phyloP scores from a whole-genome alignment of 2,113 vertebrate species.

The Silurus asotus region DNA sequence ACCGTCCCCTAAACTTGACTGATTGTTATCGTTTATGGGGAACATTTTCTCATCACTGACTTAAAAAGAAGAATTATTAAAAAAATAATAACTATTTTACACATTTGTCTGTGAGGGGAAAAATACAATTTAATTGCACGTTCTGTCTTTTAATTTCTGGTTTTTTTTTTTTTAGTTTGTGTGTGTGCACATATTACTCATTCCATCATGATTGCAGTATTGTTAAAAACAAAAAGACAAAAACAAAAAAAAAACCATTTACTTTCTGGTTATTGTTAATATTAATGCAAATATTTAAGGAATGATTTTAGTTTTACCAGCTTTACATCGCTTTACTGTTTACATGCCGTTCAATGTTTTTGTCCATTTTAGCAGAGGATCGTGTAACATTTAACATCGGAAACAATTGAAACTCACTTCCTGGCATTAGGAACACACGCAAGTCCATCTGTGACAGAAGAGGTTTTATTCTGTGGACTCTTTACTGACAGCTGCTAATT shows the following conservation, averaged over 20 bases:
- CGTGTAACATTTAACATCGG: constrained; percentile 17
- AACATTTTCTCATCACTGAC: constrained; percentile 62
- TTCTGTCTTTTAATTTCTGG: constrained; percentile 52
- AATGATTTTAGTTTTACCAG: constrained; percentile 5
- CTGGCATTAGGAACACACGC: constrained; percentile 40
- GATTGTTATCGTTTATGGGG: constrained; percentile 73
- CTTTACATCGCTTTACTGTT: constrained; percentile 21
- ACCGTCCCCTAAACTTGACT: constrained; percentile 69
- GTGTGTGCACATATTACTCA: constrained; percentile 13
- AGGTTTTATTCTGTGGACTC: constrained; percentile 11
- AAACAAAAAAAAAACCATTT: background rate
- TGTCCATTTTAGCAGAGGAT: background rate
- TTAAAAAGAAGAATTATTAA: constrained; percentile 58
- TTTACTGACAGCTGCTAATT: constrained; percentile 43
- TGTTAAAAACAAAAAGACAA: background rate
- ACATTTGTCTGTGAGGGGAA: constrained; percentile 7
- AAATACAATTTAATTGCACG: constrained; percentile 61
- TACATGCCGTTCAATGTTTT: constrained; percentile 28
- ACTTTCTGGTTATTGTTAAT: constrained; percentile 14
- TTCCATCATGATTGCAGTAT: constrained; percentile 37
- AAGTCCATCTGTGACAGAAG: background rate
- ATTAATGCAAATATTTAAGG: constrained; percentile 2
- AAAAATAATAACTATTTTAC: constrained; percentile 45
- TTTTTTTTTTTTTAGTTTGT: constrained; percentile 49
- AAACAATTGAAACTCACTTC: background rate